A percentile compares a stretch with the other conserved stretches of the same genome.
Evolutionary conservation across 2,888 invertebrate genomes (phyloP).

Genomic region (Bembecia ichneumoniformis): DNA sequence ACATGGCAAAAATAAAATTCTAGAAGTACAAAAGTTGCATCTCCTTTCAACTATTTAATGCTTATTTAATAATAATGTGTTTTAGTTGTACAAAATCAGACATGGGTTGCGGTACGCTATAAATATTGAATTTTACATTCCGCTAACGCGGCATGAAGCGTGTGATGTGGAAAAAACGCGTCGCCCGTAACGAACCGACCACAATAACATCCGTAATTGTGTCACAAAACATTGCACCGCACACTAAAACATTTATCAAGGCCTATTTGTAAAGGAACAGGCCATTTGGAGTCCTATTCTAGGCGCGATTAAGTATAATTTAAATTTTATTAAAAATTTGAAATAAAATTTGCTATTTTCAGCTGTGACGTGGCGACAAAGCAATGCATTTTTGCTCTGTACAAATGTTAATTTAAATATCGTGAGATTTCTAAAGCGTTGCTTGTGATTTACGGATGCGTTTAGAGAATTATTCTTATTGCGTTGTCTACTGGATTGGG

Average conservation of each 20-base stretch:
- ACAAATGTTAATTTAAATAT: neutral
- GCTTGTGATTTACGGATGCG: too few species aligned
- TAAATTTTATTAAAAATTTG: neutral
- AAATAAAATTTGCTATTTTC: neutral
- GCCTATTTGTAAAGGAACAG: neutral
- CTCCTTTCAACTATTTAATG: too few species aligned
- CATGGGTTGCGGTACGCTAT: conserved; percentile 13
- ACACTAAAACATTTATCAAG: conserved; percentile 1
- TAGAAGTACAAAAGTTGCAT: too few species aligned
- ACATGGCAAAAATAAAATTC: too few species aligned
- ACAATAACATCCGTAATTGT: conserved; percentile 42
- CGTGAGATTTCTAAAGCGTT: neutral
- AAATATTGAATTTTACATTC: conserved; percentile 41
- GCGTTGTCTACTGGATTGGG: too few species aligned
- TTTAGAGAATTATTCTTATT: too few species aligned
- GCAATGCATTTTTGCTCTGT: neutral
- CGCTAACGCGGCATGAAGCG: conserved; percentile 24
- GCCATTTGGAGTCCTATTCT: neutral
- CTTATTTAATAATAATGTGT: neutral
- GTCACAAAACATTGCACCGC: conserved; percentile 13
- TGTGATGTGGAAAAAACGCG: conserved; percentile 25
- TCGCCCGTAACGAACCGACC: conserved; percentile 28
- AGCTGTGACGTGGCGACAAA: neutral
- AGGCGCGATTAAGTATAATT: neutral
- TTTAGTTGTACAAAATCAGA: neutral